phyloP scores from a whole-genome alignment of 2,113 vertebrate species.

The Anhinga rufa region DNA sequence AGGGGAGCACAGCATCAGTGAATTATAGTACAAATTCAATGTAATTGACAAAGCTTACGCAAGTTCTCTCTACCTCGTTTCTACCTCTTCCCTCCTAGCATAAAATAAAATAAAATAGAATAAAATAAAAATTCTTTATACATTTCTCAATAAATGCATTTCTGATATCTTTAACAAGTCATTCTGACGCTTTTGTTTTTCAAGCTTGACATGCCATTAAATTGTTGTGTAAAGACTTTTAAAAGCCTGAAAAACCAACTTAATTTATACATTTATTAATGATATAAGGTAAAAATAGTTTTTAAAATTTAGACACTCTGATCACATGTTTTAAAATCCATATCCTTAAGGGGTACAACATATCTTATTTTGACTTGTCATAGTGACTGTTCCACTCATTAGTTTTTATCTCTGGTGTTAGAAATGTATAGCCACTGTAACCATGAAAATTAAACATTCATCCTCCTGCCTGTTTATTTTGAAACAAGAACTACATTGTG shows the following conservation, averaged over 20 bases:
- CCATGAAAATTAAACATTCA: not conserved
- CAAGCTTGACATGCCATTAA: constrained; percentile 15
- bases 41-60: not conserved
- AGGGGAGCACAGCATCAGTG: not conserved
- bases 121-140: not conserved
- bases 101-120: not conserved
- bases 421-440: not conserved
- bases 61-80: not conserved
- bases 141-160: not conserved
- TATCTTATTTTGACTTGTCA: constrained; percentile 6
- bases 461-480: not conserved
- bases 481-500: not conserved
- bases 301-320: not conserved
- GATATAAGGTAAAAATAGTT: constrained; percentile 19
- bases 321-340: not conserved
- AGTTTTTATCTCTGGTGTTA: not conserved
- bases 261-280: constrained; percentile 45
- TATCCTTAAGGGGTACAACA: not conserved
- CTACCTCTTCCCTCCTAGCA: not conserved
- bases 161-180: constrained; percentile 24
- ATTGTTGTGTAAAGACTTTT: constrained; percentile 24
- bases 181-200: not conserved
- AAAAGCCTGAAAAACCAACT: not conserved
- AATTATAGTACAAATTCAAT: not conserved
- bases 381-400: not conserved